Percentiles rank a stretch among this genome's conserved stretches.
phyloP scores from a whole-genome alignment of 2,888 invertebrate species.

The Cremastobaeus sp. region DNA sequence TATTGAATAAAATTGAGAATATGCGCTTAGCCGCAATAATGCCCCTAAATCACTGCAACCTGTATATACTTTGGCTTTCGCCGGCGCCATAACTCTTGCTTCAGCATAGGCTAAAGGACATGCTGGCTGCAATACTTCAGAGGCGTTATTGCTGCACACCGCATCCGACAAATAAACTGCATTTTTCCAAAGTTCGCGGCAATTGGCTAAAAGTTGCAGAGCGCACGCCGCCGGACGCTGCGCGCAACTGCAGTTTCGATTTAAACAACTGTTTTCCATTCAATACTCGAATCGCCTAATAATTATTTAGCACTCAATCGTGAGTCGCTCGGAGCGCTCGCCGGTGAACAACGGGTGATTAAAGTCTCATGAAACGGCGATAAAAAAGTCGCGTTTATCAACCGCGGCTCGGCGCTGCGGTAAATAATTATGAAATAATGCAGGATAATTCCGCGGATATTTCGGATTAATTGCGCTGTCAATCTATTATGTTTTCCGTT shows the following conservation, averaged over 20 bases:
- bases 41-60: constrained; percentile 46
- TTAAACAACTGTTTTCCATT: too few species aligned
- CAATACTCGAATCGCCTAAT: too few species aligned
- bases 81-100: constrained; percentile 50
- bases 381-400: background rate
- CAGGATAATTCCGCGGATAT: constrained; percentile 1
- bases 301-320: background rate
- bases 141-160: constrained; percentile 27
- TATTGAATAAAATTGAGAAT: constrained; percentile 51
- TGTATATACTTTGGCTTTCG: constrained; percentile 40
- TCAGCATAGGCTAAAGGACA: constrained; percentile 43
- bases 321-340: background rate
- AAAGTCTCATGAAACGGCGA: too few species aligned
- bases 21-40: constrained; percentile 51
- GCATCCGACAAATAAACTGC: constrained; percentile 38
- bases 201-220: background rate
- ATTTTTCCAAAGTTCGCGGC: background rate
- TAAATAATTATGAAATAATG: background rate
- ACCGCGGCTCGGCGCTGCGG: background rate
- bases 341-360: constrained; percentile 2
- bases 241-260: too few species aligned
- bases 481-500: constrained; percentile 43
- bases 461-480: constrained; percentile 30
- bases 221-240: too few species aligned
- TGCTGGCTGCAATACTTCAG: constrained; percentile 49